Evolutionary conservation across 2,113 vertebrate genomes (phyloP).

Genomic region (Burhinus oedicnemus): DNA sequence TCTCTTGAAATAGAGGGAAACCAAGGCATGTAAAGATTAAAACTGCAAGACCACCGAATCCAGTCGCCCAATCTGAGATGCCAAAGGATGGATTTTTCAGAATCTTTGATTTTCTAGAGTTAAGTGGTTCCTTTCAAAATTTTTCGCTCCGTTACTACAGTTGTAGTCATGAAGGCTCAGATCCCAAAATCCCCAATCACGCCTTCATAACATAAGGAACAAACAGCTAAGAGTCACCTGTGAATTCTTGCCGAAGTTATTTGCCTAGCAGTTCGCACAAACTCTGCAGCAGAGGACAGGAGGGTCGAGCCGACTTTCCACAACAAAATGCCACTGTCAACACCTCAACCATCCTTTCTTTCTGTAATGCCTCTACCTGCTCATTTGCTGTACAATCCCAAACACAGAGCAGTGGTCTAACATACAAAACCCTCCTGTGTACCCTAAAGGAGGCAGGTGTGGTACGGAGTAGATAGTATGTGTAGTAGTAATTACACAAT

Average conservation of each 20-base stretch:
- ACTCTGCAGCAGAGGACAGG: neutral
- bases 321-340: neutral
- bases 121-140: neutral
- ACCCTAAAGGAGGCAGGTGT: neutral
- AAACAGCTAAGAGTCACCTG: neutral
- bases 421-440: fast-evolving
- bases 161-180: neutral
- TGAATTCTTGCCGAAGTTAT: neutral
- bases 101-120: neutral
- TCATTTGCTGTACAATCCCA: neutral
- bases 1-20: neutral
- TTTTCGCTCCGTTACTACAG: neutral
- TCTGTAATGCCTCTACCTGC: neutral
- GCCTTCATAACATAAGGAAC: neutral
- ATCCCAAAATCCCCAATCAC: neutral
- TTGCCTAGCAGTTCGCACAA: neutral
- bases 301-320: neutral
- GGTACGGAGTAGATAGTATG: neutral
- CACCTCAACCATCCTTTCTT: neutral
- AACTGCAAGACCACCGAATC: neutral
- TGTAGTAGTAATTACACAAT: neutral
- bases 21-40: neutral
- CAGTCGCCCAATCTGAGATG: neutral
- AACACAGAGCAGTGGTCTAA: neutral
- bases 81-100: neutral